Evolutionary conservation across 2,113 vertebrate genomes (phyloP).

Genomic region (Poicephalus meyeri): DNA sequence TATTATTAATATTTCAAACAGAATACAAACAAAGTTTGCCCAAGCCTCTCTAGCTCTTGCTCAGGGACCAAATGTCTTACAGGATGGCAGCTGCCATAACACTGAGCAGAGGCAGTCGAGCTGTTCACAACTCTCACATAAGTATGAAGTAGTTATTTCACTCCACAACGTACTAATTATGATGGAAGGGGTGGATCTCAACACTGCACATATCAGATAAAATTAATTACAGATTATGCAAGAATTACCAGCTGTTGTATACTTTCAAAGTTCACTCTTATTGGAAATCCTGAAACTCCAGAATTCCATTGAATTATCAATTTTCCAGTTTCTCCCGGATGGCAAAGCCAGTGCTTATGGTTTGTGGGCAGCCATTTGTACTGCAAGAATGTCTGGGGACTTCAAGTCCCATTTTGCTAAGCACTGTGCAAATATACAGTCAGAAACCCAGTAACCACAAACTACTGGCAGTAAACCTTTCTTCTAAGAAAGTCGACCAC

Average conservation of each 20-base stretch:
- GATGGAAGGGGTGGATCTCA: not conserved
- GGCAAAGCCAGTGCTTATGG: not conserved
- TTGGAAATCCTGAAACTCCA: not conserved
- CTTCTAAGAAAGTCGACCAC: slow-evolving; percentile 46
- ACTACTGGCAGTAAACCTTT: not conserved
- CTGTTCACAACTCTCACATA: not conserved
- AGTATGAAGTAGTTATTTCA: not conserved
- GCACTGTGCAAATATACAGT: not conserved
- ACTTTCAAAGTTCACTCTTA: not conserved
- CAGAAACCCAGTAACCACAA: not conserved
- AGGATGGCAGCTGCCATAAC: not conserved
- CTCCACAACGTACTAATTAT: not conserved
- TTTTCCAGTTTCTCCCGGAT: not conserved
- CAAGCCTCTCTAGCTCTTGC: not conserved
- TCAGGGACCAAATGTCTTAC: not conserved
- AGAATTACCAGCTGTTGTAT: not conserved
- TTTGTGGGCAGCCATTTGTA: not conserved
- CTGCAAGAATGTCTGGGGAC: not conserved
- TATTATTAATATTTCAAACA: not conserved
- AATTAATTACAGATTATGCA: not conserved
- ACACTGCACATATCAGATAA: not conserved
- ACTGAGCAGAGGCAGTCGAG: not conserved
- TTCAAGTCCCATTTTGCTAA: not conserved
- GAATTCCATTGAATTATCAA: not conserved
- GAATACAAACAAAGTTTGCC: not conserved